These are phyloP conservation scores for Archips crataeganus DNA, from an alignment of 2,888 invertebrate genomes.

Conservation along the genomic window DNA sequence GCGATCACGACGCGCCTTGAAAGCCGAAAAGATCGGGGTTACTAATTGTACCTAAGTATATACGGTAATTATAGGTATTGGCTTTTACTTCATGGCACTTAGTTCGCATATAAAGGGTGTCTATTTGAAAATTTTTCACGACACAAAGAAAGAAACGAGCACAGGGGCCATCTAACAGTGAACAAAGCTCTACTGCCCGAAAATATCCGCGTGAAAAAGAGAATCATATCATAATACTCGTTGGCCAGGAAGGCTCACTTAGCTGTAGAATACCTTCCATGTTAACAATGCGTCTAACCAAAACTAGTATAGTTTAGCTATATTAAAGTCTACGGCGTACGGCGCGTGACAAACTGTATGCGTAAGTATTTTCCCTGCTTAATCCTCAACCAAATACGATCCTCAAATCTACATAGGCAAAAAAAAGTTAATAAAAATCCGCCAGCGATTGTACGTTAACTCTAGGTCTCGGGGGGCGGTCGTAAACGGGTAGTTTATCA, in stretches of 20 bases:
- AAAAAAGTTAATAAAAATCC: slow-evolving; percentile 11
- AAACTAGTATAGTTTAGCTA: too few relatives aligned
- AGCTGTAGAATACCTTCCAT: background rate
- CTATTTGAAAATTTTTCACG: too few relatives aligned
- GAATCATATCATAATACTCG: too few relatives aligned
- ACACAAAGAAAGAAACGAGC: background rate
- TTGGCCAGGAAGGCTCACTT: too few relatives aligned
- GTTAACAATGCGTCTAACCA: too few relatives aligned
- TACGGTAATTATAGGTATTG: background rate
- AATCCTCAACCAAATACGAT: background rate
- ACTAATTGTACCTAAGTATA: background rate
- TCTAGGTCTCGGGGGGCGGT: slow-evolving; percentile 11
- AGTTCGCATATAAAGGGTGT: too few relatives aligned
- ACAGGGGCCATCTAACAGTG: background rate
- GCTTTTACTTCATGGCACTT: background rate
- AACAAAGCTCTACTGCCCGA: too few relatives aligned
- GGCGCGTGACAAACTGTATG: background rate
- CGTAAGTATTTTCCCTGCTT: background rate
- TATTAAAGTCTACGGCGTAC: too few relatives aligned
- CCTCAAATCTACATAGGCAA: background rate
- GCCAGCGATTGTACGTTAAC: slow-evolving; percentile 3
- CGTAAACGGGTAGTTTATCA: slow-evolving; percentile 55
- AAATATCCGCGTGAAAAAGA: too few relatives aligned
- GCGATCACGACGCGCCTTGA: slow-evolving; percentile 12
- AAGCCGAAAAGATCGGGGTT: background rate